Evolutionary conservation across 2,113 vertebrate species (phyloP), one percentile per base, ranked within the genome.

Genomic region (Anarrhichthys ocellatus): DNA sequence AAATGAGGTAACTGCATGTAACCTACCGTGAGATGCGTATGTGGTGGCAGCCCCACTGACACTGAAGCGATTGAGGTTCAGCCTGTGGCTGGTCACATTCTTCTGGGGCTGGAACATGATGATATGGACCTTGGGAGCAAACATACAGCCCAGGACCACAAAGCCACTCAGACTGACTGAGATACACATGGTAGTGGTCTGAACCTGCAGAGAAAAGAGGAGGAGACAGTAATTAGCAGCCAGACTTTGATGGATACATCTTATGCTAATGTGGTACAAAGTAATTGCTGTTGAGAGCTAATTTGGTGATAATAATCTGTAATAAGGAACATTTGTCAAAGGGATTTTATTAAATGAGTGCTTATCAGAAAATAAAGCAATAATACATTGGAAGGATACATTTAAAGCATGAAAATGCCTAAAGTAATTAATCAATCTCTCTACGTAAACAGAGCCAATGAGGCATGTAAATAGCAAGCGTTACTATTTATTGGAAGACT

Each of bases 111-210:
- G 98, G 89, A 99, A 99, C 91, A 99, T 95, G 93, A 99, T 97
- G 78, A 99, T 99, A 88, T 99, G 98, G 77, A 99, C 98, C 89
- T 99, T 99, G 66, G 98, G 98, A 0, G 98, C 98, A 76, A 99
- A 99, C 95, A 99, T 94, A 78, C 98, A 99, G 76, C 98, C 98
- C 89, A 99, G 91, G 67, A 99, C 98, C 90, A 99, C 98, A 0
- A 99, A 99, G 58, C 98, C 98, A 3, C 98, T 99, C 83, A 99
- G 95, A 81, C 98, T 99, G 77, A 99, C 98, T 0, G 98, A 99
- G 95, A 99, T 99, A 84, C 98, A 99, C 98, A 99, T 99, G 71
- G 98, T 99, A 0, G 98, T 99, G 1, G 97, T 99, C 94, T 99
- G 98, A 62, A 99, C 98, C 98, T 99, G 74, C 20, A 90, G 75